A percentile compares a stretch with the other conserved stretches of the same genome.
phyloP scores from a whole-genome alignment of 2,888 invertebrate species.

The Nomada ruficornis region DNA sequence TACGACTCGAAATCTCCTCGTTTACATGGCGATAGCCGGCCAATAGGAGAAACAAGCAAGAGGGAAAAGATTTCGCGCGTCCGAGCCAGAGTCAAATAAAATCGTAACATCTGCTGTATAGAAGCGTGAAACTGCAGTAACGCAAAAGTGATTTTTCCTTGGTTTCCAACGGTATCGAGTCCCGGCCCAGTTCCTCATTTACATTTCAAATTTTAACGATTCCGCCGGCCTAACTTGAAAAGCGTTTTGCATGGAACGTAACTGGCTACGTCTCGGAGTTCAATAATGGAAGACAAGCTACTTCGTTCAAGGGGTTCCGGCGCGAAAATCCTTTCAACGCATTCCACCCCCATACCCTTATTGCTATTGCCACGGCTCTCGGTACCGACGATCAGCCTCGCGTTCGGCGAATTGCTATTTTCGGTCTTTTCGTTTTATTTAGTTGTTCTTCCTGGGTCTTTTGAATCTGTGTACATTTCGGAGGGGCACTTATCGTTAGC shows the following conservation, averaged over 20 bases:
- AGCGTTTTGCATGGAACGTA: conserved; percentile 66
- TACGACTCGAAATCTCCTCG: conserved; percentile 74
- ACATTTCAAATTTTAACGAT: conserved; percentile 72
- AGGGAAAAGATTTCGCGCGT: background rate
- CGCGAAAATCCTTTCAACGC: conserved; percentile 46
- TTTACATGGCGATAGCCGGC: conserved; percentile 69
- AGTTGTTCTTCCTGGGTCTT: background rate
- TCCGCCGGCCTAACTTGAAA: conserved; percentile 64
- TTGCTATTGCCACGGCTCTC: conserved; percentile 6
- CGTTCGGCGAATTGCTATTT: conserved; percentile 19
- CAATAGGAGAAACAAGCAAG: conserved; percentile 22
- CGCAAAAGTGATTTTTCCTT: conserved; percentile 68
- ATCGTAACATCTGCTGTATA: conserved; percentile 60
- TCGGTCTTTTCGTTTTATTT: conserved; percentile 34
- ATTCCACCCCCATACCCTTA: background rate
- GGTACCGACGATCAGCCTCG: conserved; percentile 13
- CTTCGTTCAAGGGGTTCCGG: conserved; percentile 30
- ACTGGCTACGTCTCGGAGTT: conserved; percentile 54
- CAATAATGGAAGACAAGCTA: conserved; percentile 63
- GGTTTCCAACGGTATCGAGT: conserved; percentile 65
- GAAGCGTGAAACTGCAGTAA: conserved; percentile 58
- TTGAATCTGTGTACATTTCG: background rate
- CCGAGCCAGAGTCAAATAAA: conserved; percentile 58
- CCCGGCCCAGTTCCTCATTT: conserved; percentile 60
- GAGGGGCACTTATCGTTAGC: conserved; percentile 14